Evolutionary conservation across 1,140 invertebrate species (phyloP).

Genomic region (Vanessa tameamea): DNA sequence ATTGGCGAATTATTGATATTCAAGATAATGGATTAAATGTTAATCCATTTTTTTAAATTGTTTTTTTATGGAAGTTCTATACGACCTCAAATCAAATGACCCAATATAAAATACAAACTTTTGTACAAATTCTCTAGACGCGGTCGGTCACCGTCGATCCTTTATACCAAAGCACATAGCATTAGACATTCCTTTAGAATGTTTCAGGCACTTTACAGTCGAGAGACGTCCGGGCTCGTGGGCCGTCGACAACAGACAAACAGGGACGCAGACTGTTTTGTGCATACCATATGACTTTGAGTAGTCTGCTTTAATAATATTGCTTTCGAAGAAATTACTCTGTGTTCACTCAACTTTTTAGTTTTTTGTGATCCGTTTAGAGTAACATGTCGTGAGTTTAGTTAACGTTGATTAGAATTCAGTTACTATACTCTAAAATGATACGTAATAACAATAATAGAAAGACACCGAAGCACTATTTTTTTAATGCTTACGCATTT

Average conservation of each 20-base stretch:
- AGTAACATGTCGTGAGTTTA: no score
- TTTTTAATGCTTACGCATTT: no score
- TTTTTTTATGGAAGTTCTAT: no score
- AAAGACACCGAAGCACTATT: no score
- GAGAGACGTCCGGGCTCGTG: slow-evolving; percentile 3
- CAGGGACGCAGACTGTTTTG: not conserved
- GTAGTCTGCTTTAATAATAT: not conserved
- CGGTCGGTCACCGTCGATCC: slow-evolving; percentile 11
- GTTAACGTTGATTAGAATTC: no score
- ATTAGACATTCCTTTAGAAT: slow-evolving; percentile 24
- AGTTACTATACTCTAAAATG: no score
- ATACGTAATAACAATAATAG: no score
- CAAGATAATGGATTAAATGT: no score
- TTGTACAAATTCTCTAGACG: slow-evolving; percentile 16
- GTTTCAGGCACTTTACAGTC: slow-evolving; percentile 11
- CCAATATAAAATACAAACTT: not conserved
- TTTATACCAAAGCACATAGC: not conserved
- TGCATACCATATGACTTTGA: not conserved
- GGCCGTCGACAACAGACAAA: slow-evolving; percentile 1
- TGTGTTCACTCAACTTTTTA: not conserved
- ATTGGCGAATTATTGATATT: no score
- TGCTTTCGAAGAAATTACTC: not conserved
- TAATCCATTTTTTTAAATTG: no score
- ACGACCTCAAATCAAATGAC: not conserved
- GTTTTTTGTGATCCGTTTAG: no score